Evolutionary conservation across 2,113 vertebrate genomes (phyloP), one percentile per base, ranked within the genome.

Genomic region (Mesembrinibis cayennensis): DNA sequence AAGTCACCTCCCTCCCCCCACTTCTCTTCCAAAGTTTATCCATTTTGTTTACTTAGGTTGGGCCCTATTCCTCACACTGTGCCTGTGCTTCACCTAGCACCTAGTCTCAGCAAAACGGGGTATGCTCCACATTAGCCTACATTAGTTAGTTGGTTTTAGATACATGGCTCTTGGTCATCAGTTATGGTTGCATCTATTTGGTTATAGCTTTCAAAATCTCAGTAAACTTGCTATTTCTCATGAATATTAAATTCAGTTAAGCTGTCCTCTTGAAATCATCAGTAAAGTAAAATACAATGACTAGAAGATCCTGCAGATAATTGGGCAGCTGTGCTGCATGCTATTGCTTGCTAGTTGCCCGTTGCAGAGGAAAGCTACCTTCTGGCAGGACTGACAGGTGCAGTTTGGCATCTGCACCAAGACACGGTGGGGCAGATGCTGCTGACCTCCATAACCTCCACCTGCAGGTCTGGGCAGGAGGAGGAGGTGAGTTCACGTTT

Each of bases 261-360:
- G 19, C n/a, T 82, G 49, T 27, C 49, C 23, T 53, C 61, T 78
- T 87, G 77, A 65, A 94, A 87, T 32, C 18, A 40, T 19, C 18
- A 7, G 30, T 45, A 16, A 70, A 59, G 27, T 80, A 36, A 62
- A 72, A 66, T 5, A 15, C 2, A n/a, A 58, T 6, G 3, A 45
- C 47, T 67, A 29, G 15, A 77, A 65, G 40, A n/a, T 34, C 42
- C 49, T 23, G 42, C 26, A 85, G 80, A 30, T 45, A 72, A 44
- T 6, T 0, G 5, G 69, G 21, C 5, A 8, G 36, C 42, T 84
- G 56, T 1, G 0, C n/a, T 59, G 30, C 1, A 0, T 49, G 38
- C 69, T 74, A 15, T 13, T 78, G 38, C 65, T 73, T 69, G 47
- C n/a, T 27, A 15, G 21, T 13, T 85, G 63, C 47, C 56, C 0